Conservation (phyloP, 2,888 invertebrate species). For the Rambutsinella grinnellia region DNA sequence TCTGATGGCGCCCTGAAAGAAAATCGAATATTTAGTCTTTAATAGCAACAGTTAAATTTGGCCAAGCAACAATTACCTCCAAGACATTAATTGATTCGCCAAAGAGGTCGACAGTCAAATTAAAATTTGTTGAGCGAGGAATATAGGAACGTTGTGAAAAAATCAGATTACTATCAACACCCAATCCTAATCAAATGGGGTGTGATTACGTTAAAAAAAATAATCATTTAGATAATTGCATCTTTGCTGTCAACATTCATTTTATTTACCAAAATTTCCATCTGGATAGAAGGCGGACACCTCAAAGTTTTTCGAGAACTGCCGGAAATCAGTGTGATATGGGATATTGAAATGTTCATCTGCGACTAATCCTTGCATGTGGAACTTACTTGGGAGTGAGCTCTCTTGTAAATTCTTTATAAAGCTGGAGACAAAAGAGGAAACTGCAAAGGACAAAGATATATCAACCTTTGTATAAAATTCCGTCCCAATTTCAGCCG, state of each 20-base stretch:
- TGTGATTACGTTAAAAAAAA: neutral
- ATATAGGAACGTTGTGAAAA: conserved; percentile 90
- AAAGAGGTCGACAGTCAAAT: conserved; percentile 87
- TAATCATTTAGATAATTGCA: neutral
- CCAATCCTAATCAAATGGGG: conserved; percentile 73
- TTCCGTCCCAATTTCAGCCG: neutral
- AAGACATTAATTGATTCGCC: conserved; percentile 91
- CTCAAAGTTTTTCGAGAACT: conserved; percentile 93
- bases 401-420: conserved; percentile 88
- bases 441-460: conserved; percentile 74
- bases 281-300: conserved; percentile 89
- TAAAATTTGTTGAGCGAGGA: conserved; percentile 82
- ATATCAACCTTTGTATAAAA: neutral
- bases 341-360: conserved; percentile 84
- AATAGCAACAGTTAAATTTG: neutral
- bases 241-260: too few relatives aligned
- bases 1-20: too few relatives aligned
- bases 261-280: conserved; percentile 81
- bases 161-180: conserved; percentile 85
- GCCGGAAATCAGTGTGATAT: conserved; percentile 87
- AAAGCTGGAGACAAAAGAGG: conserved; percentile 96
- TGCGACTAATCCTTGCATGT: conserved; percentile 86
- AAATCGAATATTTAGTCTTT: neutral
- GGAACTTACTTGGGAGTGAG: conserved; percentile 85
- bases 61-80: conserved; percentile 73